These are phyloP conservation scores for Agrotis puta DNA, from an alignment of 2,888 invertebrate species.

Conservation along the genomic window DNA sequence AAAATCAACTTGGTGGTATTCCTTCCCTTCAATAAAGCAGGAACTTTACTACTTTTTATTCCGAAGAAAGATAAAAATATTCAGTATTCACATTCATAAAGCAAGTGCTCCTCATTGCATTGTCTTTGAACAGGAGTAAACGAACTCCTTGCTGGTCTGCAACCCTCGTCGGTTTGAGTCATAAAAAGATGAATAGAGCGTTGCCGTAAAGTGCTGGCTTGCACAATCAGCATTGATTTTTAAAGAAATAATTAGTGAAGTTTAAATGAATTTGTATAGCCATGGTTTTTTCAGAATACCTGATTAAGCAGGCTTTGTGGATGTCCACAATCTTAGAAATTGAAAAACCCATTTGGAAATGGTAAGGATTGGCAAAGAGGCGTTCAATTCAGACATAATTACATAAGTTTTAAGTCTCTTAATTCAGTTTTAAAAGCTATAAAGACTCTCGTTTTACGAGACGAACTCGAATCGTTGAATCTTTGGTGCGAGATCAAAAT, in stretches of 20 bases:
- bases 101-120: slow-evolving; percentile 42
- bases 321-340: neutral
- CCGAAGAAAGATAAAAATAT: slow-evolving; percentile 22
- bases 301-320: neutral
- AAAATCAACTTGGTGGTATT: neutral
- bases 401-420: neutral
- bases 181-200: slow-evolving; percentile 46
- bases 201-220: slow-evolving; percentile 23
- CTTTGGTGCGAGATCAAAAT: slow-evolving; percentile 7
- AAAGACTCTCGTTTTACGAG: slow-evolving; percentile 1
- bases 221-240: slow-evolving; percentile 34
- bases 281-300: neutral
- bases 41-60: slow-evolving; percentile 7
- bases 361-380: no score
- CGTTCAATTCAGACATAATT: no score
- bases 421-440: slow-evolving; percentile 8
- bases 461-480: neutral
- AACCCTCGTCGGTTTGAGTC: slow-evolving; percentile 23
- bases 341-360: neutral
- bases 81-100: slow-evolving; percentile 44
- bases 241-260: slow-evolving; percentile 6
- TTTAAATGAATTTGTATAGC: neutral
- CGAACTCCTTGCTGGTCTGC: slow-evolving; percentile 40
- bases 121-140: slow-evolving; percentile 51
- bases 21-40: slow-evolving; percentile 2